Percentiles rank a stretch among this genome's conserved stretches.
Conservation (phyloP, 2,888 invertebrate genomes). For the Trichogramma evanescens region DNA sequence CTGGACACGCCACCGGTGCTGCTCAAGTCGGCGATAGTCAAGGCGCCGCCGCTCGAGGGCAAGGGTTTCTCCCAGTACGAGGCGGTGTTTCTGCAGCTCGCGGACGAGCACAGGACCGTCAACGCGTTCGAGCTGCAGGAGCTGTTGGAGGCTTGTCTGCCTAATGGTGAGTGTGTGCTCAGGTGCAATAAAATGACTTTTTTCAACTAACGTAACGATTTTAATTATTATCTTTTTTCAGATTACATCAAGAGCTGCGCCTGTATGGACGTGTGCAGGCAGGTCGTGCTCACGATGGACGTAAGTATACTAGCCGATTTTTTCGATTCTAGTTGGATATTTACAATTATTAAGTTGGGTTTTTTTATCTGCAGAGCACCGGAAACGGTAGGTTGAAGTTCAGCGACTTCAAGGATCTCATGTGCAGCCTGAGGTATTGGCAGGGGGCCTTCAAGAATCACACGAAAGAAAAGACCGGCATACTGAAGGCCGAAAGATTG, state of each 20-base stretch:
- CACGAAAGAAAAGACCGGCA: slow-evolving; percentile 84
- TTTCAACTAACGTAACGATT: not conserved
- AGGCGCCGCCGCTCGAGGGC: slow-evolving; percentile 65
- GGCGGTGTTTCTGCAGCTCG: slow-evolving; percentile 79
- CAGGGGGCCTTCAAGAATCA: slow-evolving; percentile 85
- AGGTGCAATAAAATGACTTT: not conserved
- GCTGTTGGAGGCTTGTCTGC: slow-evolving; percentile 79
- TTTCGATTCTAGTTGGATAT: not conserved
- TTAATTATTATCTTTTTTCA: slow-evolving; percentile 33
- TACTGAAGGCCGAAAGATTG: slow-evolving; percentile 76
- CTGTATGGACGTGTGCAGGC: slow-evolving; percentile 83
- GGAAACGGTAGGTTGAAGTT: slow-evolving; percentile 77
- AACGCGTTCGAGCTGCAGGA: slow-evolving; percentile 89
- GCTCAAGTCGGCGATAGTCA: slow-evolving; percentile 68
- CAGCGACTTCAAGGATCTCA: slow-evolving; percentile 80
- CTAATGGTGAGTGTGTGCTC: slow-evolving; percentile 59
- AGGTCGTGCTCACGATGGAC: slow-evolving; percentile 82
- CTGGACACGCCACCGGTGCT: slow-evolving; percentile 59
- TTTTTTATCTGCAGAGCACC: slow-evolving; percentile 53
- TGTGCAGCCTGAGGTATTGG: slow-evolving; percentile 87
- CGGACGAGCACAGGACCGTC: slow-evolving; percentile 84
- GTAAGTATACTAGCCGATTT: slow-evolving; percentile 52
- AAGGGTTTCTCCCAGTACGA: slow-evolving; percentile 80
- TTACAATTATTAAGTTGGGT: not conserved
- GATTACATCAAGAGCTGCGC: slow-evolving; percentile 93